Conservation (phyloP, 1,140 invertebrate species). For the Danaus melanippus region DNA sequence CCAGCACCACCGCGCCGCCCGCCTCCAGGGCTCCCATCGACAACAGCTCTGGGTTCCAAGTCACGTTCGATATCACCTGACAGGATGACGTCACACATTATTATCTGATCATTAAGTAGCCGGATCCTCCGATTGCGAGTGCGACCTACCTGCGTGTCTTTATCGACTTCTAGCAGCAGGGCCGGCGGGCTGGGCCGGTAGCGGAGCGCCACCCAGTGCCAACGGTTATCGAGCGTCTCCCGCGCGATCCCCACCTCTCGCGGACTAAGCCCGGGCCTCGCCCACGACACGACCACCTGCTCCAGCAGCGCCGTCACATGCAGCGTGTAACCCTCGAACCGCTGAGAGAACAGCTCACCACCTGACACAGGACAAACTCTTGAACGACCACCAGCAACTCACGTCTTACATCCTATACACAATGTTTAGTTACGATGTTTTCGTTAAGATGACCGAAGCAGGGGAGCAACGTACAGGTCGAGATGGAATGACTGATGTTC, state of each 20-base stretch:
- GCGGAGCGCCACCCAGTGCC: conserved; percentile 83
- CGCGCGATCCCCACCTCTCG: conserved; percentile 77
- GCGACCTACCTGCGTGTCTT: conserved; percentile 45
- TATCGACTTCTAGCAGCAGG: conserved; percentile 59
- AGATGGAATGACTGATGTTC: too few species aligned
- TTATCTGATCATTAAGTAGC: background rate
- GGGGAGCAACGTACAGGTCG: too few species aligned
- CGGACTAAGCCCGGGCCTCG: conserved; percentile 72
- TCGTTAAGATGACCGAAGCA: too few species aligned
- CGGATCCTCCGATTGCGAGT: too few species aligned
- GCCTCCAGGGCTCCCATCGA: conserved; percentile 78
- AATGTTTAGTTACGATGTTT: background rate
- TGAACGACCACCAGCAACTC: too few species aligned
- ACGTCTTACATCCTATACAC: too few species aligned
- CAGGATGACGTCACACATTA: conserved; percentile 8
- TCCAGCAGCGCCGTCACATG: conserved; percentile 79
- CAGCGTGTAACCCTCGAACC: conserved; percentile 75
- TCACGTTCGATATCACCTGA: conserved; percentile 84
- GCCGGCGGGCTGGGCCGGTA: conserved; percentile 67
- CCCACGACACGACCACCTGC: conserved; percentile 78
- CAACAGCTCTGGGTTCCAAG: conserved; percentile 82
- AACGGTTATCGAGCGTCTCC: conserved; percentile 82
- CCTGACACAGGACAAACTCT: conserved; percentile 45
- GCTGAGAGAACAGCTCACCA: conserved; percentile 82
- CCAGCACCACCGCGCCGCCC: conserved; percentile 76